Evolutionary conservation across 2,888 invertebrate species (phyloP).

Genomic region (Nomada goodeniana): DNA sequence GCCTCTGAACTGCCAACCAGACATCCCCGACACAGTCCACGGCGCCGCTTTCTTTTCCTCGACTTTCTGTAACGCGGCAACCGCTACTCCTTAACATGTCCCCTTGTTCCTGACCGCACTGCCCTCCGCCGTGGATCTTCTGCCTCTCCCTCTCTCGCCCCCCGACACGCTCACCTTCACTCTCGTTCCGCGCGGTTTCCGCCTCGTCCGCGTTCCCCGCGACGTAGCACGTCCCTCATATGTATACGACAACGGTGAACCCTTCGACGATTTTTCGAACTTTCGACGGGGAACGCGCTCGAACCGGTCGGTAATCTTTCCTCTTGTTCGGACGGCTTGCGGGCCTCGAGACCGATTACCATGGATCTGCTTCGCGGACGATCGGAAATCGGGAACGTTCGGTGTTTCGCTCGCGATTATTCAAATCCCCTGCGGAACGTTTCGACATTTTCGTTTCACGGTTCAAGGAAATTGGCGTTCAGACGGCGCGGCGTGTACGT

Average conservation of each 20-base stretch:
- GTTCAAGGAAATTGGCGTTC: no score
- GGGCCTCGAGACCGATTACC: conserved; percentile 4
- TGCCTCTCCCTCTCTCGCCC: not conserved
- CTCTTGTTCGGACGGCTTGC: not conserved
- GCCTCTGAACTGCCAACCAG: conserved; percentile 83
- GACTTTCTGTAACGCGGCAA: conserved; percentile 52
- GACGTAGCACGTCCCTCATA: conserved; percentile 11
- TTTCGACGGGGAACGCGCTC: conserved; percentile 23
- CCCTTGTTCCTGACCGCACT: conserved; percentile 51
- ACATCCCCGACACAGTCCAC: conserved; percentile 83
- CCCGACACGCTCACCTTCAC: not conserved
- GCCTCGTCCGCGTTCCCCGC: conserved; percentile 27
- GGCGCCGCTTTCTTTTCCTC: conserved; percentile 80
- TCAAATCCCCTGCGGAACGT: not conserved
- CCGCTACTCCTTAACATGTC: conserved; percentile 60
- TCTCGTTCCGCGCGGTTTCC: not conserved
- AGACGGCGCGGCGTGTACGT: no score
- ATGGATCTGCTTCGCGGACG: not conserved
- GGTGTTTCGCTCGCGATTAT: not conserved
- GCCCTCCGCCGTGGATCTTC: conserved; percentile 24
- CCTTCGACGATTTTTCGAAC: conserved; percentile 37
- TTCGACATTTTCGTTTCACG: not conserved
- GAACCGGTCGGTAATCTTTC: not conserved
- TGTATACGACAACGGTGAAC: conserved; percentile 22
- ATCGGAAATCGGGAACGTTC: not conserved